phyloP scores from a whole-genome alignment of 2,113 vertebrate species.

The Eclectus roratus region DNA sequence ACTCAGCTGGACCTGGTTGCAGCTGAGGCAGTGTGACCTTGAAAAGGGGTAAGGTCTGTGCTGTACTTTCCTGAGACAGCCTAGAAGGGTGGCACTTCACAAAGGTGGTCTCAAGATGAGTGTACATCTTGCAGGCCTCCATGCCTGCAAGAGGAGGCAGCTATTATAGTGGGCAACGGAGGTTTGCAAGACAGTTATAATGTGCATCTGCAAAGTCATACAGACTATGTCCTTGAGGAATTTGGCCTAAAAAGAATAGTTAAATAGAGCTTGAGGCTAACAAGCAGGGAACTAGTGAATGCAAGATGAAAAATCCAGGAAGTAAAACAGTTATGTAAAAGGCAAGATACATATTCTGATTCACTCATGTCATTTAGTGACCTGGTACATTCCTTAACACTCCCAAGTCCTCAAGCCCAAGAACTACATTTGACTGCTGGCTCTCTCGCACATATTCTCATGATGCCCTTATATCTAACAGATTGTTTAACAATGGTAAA shows the following conservation, averaged over 20 bases:
- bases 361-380: neutral
- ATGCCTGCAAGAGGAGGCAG: fast-evolving
- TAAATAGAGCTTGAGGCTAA: too few relatives aligned
- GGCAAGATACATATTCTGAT: neutral
- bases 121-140: fast-evolving
- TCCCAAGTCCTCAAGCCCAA: neutral
- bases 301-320: neutral
- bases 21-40: fast-evolving
- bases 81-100: fast-evolving
- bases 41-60: too few relatives aligned
- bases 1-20: fast-evolving
- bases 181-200: neutral
- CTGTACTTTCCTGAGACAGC: neutral
- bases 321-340: neutral
- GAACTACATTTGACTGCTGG: neutral
- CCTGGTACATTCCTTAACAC: fast-evolving
- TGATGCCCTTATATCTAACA: neutral
- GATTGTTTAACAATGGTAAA: constrained; percentile 65
- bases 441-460: neutral
- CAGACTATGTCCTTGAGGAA: fast-evolving
- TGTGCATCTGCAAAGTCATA: fast-evolving
- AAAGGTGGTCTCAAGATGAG: fast-evolving
- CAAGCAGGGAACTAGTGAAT: neutral
- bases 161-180: neutral
- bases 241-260: neutral